These are phyloP conservation scores for Rhyacichthys aspro DNA, from an alignment of 2,797 vertebrate genomes.

Conservation along the genomic window DNA sequence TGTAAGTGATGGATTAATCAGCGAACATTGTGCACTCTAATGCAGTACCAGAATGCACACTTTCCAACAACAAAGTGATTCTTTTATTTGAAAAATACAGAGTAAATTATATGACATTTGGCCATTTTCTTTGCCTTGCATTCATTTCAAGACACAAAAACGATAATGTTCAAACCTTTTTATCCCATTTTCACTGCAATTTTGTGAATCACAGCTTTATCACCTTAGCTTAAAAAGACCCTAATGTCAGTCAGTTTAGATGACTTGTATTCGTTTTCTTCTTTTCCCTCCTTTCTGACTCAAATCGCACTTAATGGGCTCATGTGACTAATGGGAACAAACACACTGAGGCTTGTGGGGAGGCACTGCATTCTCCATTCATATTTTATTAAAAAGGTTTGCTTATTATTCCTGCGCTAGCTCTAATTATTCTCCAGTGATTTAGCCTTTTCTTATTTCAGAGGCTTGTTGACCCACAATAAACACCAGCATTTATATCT, in stretches of 20 bases:
- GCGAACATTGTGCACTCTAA: no score
- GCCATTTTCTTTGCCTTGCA: no score
- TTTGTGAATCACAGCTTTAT: not conserved
- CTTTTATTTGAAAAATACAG: no score
- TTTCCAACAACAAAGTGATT: no score
- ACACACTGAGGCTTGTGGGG: not conserved
- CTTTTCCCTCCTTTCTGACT: no score
- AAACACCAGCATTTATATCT: slow-evolving; percentile 7
- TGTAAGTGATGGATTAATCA: no score
- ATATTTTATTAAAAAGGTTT: slow-evolving; percentile 42
- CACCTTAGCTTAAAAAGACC: not conserved
- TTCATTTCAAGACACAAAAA: no score
- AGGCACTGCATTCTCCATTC: slow-evolving; percentile 14
- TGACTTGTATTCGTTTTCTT: no score
- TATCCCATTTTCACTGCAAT: not conserved
- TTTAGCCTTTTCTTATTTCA: slow-evolving; percentile 9
- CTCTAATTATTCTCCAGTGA: slow-evolving; percentile 26
- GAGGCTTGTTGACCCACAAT: slow-evolving; percentile 11
- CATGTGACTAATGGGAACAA: not conserved
- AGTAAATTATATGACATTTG: no score
- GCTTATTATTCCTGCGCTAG: slow-evolving; percentile 22
- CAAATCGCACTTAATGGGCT: no score
- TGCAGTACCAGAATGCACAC: no score
- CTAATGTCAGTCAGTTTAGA: not conserved
- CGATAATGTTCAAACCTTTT: not conserved